phyloP scores from a whole-genome alignment of 2,113 vertebrate genomes.

The Xiphophorus hellerii region DNA sequence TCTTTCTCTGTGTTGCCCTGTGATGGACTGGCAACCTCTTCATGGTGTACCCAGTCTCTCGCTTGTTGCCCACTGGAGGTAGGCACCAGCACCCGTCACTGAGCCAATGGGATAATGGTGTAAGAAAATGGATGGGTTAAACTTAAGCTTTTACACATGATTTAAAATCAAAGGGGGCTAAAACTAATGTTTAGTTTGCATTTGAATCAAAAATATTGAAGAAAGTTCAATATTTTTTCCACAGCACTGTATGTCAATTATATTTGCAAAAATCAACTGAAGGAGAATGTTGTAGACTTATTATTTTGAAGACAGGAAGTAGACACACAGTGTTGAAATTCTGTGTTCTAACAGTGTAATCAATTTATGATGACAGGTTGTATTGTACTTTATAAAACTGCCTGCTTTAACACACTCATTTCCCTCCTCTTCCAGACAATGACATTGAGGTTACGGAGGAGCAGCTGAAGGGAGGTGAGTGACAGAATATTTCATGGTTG shows the following conservation, averaged over 20 bases:
- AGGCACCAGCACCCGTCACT: too few relatives aligned
- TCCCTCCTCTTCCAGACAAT: slow-evolving; percentile 65
- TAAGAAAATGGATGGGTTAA: too few relatives aligned
- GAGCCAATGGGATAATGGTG: too few relatives aligned
- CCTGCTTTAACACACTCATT: slow-evolving; percentile 50
- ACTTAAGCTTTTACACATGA: slow-evolving; percentile 2
- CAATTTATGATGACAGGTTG: slow-evolving; percentile 30
- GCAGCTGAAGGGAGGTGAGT: slow-evolving; percentile 76
- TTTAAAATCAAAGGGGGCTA: not conserved
- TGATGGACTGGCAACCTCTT: too few relatives aligned
- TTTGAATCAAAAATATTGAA: not conserved
- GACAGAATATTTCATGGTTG: slow-evolving; percentile 71
- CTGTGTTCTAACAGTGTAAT: slow-evolving; percentile 33
- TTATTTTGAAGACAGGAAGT: not conserved
- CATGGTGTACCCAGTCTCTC: too few relatives aligned
- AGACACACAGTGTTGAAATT: slow-evolving; percentile 7
- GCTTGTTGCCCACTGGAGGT: too few relatives aligned
- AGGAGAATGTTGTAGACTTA: not conserved
- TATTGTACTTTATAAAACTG: slow-evolving; percentile 40
- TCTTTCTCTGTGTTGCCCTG: too few relatives aligned
- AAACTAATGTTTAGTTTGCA: too few relatives aligned
- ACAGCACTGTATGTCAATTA: too few relatives aligned
- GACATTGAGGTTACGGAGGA: slow-evolving; percentile 73
- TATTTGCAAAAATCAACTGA: not conserved
- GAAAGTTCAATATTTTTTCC: not conserved